Evolutionary conservation across 2,113 vertebrate genomes (phyloP).

Genomic region (Menura novaehollandiae): DNA sequence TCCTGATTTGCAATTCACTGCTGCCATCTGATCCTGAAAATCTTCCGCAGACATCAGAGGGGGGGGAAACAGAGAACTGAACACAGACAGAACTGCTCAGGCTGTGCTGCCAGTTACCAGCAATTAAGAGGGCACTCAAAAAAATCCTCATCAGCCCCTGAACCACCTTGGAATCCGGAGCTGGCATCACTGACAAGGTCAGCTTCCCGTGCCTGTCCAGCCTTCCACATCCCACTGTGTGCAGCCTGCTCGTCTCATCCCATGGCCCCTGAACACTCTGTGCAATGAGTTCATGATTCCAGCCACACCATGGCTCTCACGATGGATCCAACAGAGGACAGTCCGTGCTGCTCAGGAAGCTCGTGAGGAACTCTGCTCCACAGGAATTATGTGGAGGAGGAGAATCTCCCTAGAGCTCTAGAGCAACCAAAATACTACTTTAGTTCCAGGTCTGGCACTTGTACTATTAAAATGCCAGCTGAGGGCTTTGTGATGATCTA

Average conservation of each 20-base stretch:
- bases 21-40: conserved; percentile 6
- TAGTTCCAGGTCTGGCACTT: background rate
- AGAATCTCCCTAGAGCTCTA: background rate
- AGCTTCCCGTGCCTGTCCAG: background rate
- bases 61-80: background rate
- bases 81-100: background rate
- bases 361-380: background rate
- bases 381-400: background rate
- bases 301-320: background rate
- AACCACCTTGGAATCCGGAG: background rate
- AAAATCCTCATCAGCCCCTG: background rate
- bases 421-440: background rate
- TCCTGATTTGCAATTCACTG: background rate
- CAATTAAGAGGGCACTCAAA: background rate
- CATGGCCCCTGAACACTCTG: background rate
- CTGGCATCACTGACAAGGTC: background rate
- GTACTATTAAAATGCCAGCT: background rate
- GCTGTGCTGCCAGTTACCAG: background rate
- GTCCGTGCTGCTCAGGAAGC: fast-evolving
- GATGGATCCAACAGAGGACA: background rate
- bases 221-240: fast-evolving
- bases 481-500: background rate
- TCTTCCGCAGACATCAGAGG: background rate
- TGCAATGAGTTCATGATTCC: background rate
- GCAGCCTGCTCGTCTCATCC: background rate